Conservation (phyloP, 2,888 invertebrate genomes). For the Bombylius discolor region DNA sequence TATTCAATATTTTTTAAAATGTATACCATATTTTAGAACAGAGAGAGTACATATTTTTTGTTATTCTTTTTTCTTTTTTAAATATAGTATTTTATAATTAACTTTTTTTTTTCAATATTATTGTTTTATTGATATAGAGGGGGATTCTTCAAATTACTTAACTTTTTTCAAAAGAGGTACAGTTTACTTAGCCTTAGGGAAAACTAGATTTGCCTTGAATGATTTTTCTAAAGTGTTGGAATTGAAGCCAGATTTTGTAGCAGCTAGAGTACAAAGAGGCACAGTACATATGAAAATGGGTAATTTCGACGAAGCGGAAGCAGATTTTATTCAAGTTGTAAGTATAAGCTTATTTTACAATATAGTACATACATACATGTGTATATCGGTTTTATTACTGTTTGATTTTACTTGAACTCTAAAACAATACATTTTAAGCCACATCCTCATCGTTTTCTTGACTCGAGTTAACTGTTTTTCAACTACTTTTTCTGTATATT, state of each 20-base stretch:
- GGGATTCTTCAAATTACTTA: conserved; percentile 89
- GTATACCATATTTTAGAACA: too few species aligned
- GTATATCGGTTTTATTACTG: too few species aligned
- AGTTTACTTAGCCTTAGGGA: conserved; percentile 89
- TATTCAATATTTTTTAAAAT: too few species aligned
- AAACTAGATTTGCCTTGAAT: conserved; percentile 85
- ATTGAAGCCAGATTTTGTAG: conserved; percentile 86
- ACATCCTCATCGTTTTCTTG: too few species aligned
- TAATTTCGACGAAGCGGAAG: conserved; percentile 64
- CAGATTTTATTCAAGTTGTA: conserved; percentile 76
- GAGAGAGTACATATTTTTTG: too few species aligned
- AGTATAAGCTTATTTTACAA: conserved; percentile 39
- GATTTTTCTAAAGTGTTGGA: conserved; percentile 89
- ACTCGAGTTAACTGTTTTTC: too few species aligned
- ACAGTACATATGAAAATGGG: conserved; percentile 84
- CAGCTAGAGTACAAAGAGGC: conserved; percentile 74
- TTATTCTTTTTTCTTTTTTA: too few species aligned
- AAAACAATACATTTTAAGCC: too few species aligned
- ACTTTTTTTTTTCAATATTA: not conserved
- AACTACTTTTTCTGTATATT: too few species aligned
- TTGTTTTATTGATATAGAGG: conserved; percentile 47
- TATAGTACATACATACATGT: not conserved
- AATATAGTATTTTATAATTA: not conserved
- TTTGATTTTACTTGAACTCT: too few species aligned
- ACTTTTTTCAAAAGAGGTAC: conserved; percentile 93